phyloP scores from a whole-genome alignment of 2,888 invertebrate species.

The Rhabditoides inermis region DNA sequence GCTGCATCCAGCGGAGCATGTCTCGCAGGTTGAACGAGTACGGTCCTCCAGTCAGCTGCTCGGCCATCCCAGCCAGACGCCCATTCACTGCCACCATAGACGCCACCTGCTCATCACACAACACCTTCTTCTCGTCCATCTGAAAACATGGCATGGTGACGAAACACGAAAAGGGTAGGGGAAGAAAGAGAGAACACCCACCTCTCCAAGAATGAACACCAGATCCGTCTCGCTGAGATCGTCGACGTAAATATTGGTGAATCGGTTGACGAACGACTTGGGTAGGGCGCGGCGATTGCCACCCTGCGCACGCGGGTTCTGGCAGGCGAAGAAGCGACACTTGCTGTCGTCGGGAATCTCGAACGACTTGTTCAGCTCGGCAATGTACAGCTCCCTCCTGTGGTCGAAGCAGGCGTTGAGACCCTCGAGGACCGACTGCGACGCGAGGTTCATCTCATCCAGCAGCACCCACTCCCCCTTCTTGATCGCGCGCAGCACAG shows the following conservation, averaged over 20 bases:
- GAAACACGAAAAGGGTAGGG: conserved; percentile 6
- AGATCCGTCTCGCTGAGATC: not conserved
- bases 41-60: conserved; percentile 65
- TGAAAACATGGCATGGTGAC: not conserved
- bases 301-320: conserved; percentile 91
- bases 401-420: conserved; percentile 97
- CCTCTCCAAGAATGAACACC: not conserved
- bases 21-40: conserved; percentile 97
- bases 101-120: conserved; percentile 12
- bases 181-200: conserved; percentile 2
- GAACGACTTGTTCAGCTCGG: conserved; percentile 71
- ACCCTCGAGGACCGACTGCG: conserved; percentile 94
- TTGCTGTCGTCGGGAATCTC: conserved; percentile 52
- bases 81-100: conserved; percentile 14
- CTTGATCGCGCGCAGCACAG: conserved; percentile 81
- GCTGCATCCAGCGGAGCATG: conserved; percentile 81
- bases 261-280: conserved; percentile 89
- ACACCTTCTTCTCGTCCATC: conserved; percentile 14
- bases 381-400: conserved; percentile 85
- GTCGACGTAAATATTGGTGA: conserved; percentile 68
- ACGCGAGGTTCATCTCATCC: conserved; percentile 94
- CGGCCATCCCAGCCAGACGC: not conserved
- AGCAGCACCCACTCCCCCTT: conserved; percentile 88
- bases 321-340: conserved; percentile 88
- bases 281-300: conserved; percentile 91